A percentile compares a stretch with the other conserved stretches of the same genome.
Conservation (phyloP, 2,113 vertebrate species). For the Gasterosteus aculeatus region DNA sequence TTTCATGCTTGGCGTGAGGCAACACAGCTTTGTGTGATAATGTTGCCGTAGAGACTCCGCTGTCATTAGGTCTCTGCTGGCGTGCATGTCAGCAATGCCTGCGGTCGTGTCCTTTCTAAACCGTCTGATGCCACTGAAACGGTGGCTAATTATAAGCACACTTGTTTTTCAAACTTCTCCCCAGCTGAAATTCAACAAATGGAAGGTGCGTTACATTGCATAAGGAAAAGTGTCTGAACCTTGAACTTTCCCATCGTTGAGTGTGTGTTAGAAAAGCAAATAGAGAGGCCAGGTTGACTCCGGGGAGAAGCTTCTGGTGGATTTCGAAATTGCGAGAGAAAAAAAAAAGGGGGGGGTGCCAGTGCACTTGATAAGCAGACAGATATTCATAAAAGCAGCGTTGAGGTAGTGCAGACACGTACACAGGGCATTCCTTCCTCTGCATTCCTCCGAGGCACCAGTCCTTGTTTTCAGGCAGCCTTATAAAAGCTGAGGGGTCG, state of each 20-base stretch:
- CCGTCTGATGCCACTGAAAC: background rate
- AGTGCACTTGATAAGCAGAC: constrained; percentile 47
- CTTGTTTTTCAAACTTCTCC: constrained; percentile 14
- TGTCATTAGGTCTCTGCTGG: constrained; percentile 30
- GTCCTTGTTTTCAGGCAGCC: constrained; percentile 71
- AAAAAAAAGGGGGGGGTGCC: constrained; percentile 17
- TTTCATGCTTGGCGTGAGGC: constrained; percentile 16
- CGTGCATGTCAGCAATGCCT: constrained; percentile 21
- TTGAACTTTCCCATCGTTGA: constrained; percentile 37
- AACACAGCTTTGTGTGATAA: constrained; percentile 24
- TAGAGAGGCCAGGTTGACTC: constrained; percentile 31
- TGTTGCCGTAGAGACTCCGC: constrained; percentile 28
- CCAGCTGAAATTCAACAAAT: background rate
- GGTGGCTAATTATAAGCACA: constrained; percentile 1
- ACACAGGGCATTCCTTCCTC: constrained; percentile 49
- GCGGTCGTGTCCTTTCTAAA: constrained; percentile 5
- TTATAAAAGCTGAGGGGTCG: constrained; percentile 61
- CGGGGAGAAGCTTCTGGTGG: constrained; percentile 43
- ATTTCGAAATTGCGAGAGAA: constrained; percentile 32
- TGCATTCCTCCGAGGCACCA: constrained; percentile 74
- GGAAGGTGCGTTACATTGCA: background rate
- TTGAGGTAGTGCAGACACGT: constrained; percentile 48
- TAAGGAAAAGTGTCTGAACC: constrained; percentile 3
- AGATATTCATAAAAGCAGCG: constrained; percentile 48
- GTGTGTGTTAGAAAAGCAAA: constrained; percentile 35